Conservation (phyloP, 2,113 vertebrate species). For the Neolamprologus kungweensis region DNA sequence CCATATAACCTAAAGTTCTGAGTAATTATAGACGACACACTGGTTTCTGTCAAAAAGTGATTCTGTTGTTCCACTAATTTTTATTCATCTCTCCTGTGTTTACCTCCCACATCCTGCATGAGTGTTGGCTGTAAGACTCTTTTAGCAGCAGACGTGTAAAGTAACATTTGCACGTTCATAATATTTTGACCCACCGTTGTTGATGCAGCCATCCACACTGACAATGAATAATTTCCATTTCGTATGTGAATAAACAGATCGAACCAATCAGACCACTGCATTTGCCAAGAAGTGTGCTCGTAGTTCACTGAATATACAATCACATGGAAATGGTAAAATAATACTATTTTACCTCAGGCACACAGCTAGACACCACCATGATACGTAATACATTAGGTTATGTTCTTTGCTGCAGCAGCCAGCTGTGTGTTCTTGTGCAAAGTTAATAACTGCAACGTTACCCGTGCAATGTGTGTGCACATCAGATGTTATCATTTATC, state of each 20-base stretch:
- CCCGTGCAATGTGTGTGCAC: not conserved
- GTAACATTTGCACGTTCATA: not conserved
- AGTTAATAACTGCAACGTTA: not conserved
- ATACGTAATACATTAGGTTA: not conserved
- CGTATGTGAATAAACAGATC: not conserved
- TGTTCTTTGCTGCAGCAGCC: not conserved
- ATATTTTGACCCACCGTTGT: not conserved
- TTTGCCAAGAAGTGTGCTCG: not conserved
- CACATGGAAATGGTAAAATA: not conserved
- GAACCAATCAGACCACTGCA: not conserved
- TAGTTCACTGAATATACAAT: not conserved
- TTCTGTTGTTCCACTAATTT: not conserved
- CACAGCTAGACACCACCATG: not conserved
- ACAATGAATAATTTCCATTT: not conserved
- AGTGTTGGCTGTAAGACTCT: not conserved
- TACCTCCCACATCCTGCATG: not conserved
- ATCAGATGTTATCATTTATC: not conserved
- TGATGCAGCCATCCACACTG: not conserved
- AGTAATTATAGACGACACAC: fast-evolving
- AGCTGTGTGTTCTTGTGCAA: not conserved
- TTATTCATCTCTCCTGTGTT: not conserved
- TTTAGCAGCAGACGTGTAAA: not conserved
- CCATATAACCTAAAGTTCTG: not conserved
- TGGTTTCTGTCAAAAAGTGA: not conserved
- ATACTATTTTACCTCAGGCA: not conserved